These are phyloP conservation scores for Intellagama lesueurii DNA, from an alignment of 2,797 vertebrate species.

Conservation along the genomic window DNA sequence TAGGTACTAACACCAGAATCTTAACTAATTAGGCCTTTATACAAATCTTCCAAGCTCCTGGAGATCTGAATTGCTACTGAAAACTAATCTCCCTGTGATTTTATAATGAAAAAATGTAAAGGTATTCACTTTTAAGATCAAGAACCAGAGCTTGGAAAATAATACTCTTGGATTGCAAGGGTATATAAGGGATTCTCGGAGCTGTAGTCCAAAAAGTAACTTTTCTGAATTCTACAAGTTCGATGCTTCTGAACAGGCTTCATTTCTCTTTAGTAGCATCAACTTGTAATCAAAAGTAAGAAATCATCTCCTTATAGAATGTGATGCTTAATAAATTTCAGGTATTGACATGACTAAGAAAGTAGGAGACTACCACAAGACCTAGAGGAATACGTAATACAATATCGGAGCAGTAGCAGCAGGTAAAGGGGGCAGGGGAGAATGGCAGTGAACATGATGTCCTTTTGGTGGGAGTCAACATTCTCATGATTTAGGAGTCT, in stretches of 20 bases:
- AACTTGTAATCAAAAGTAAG: not conserved
- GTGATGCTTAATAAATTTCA: not conserved
- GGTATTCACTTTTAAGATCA: not conserved
- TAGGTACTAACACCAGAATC: too few relatives aligned
- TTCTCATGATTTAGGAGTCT: not conserved
- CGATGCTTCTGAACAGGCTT: too few relatives aligned
- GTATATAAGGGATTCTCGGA: too few relatives aligned
- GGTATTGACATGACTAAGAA: not conserved
- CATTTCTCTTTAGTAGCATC: not conserved
- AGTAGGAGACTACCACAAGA: not conserved
- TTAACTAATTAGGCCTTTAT: too few relatives aligned
- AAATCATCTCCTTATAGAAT: not conserved
- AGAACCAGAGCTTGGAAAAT: too few relatives aligned
- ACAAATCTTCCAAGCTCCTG: not conserved
- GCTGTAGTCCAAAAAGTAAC: too few relatives aligned
- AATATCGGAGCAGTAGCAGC: not conserved
- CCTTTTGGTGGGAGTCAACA: not conserved
- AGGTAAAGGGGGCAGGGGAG: not conserved
- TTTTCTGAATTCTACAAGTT: too few relatives aligned
- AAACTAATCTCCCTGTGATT: not conserved
- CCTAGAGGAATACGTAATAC: not conserved
- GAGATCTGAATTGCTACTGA: not conserved
- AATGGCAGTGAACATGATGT: not conserved
- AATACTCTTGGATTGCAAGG: too few relatives aligned
- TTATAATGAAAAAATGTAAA: not conserved